phyloP scores from a whole-genome alignment of 2,113 vertebrate genomes.

The Azemiops feae region DNA sequence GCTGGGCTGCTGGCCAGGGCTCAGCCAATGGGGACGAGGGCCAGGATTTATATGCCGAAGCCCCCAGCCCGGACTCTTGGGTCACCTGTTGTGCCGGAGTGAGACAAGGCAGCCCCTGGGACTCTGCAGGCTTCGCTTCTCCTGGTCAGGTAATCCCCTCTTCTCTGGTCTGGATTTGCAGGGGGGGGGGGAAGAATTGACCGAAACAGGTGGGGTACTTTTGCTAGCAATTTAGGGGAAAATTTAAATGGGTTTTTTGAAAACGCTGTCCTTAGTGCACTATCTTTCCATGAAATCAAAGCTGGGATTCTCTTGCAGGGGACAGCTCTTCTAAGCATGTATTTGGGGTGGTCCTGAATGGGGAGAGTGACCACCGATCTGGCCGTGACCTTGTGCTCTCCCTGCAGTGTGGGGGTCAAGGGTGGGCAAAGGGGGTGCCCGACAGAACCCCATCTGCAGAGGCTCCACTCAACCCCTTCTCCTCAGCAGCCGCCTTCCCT shows the following conservation, averaged over 20 bases:
- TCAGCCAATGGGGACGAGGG: not conserved
- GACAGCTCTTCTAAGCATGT: not conserved
- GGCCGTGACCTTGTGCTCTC: not conserved
- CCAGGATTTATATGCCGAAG: not conserved
- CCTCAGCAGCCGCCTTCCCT: not conserved
- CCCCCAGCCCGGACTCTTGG: not conserved
- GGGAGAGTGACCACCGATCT: not conserved
- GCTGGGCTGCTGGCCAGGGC: not conserved
- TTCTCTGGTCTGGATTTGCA: not conserved
- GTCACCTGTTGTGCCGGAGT: not conserved
- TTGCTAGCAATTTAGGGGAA: no score
- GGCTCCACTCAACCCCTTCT: not conserved
- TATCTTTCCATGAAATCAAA: not conserved
- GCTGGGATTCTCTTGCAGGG: not conserved
- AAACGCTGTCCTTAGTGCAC: fast-evolving
- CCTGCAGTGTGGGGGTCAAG: fast-evolving
- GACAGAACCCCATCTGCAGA: conserved; percentile 43
- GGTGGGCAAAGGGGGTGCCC: not conserved
- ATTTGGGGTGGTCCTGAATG: not conserved
- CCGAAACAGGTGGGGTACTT: not conserved
- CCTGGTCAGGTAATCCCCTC: not conserved
- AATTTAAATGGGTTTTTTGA: not conserved
- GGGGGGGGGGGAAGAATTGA: fast-evolving
- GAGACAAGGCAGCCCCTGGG: conserved; percentile 11
- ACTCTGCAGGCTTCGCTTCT: conserved; percentile 2